Base-by-base conservation (phyloP, 1,140 invertebrate genomes). In the Heterodera carotae region DNA sequence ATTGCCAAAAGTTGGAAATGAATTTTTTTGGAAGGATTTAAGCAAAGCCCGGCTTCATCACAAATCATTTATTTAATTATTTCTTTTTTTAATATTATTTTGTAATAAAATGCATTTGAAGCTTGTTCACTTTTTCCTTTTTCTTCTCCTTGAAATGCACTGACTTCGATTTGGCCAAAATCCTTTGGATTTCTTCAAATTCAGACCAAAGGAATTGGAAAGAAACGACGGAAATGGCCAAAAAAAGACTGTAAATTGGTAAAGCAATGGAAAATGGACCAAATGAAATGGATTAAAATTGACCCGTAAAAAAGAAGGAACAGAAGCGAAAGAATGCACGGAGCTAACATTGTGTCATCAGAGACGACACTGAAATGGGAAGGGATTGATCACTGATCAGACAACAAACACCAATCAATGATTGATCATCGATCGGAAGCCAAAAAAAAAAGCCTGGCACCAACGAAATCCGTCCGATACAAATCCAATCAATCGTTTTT, bases 81-180 rank as follows among this genome's bases (percentile, higher is more conserved):
- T 31, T 69, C 10, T 31, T 72, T 22, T 59, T 6, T 27, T 33
- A 22, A 27, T 27, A 31, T 59, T 18, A 43, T 31, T 27, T 15
- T 39, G 27, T 59, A 29, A 31, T 62, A 39, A 34, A 59, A 34
- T 33, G n/a, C n/a, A n/a, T n/a, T n/a, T n/a, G n/a, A n/a, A n/a
- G n/a, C n/a, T 43, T 43, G 39, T 12, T 77, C 25, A 33, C 67
- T 69, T 76, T 59, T 68, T 78, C 43, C 62, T 22, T 31, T 64
- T 66, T 34, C n/a, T 60, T 76, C 59, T 70, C 75, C 53, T 81
- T 81, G 59, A 81, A 81, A 74, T 83, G 80, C 22, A 81, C 80
- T 22, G 81, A 60, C 69, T 82, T 81, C 7, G 80, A 53, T 33
- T 48, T 78, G 56, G 80, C 80, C 25, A 81, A 74, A n/a, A 81